Percentiles rank a stretch among this genome's conserved stretches.
Evolutionary conservation across 2,888 invertebrate species (phyloP).

Genomic region (Apotomis capreana): DNA sequence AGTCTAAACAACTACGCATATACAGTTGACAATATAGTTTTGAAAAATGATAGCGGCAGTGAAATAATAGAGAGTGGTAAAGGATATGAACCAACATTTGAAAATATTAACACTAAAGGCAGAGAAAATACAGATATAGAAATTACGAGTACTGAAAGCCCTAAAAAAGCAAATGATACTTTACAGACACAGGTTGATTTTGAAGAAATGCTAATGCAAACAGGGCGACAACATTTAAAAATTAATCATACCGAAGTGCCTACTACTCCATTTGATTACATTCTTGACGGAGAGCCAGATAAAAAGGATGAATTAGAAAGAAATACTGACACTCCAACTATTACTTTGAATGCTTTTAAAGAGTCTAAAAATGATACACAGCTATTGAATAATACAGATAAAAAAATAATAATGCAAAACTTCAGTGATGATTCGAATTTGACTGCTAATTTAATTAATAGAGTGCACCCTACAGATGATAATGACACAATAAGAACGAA

Average conservation of each 20-base stretch:
- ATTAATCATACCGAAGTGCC: not conserved
- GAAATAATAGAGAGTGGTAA: not conserved
- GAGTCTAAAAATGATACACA: not conserved
- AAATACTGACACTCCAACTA: not conserved
- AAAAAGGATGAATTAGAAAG: not conserved
- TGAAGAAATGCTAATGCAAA: not conserved
- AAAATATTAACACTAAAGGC: conserved; percentile 15
- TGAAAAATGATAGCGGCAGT: not conserved
- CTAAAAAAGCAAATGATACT: not conserved
- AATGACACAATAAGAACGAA: not conserved
- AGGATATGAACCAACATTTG: conserved; percentile 7
- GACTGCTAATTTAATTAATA: not conserved
- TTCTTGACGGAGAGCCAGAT: not conserved
- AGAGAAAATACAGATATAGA: not conserved
- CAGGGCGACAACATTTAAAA: not conserved
- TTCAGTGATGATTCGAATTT: not conserved
- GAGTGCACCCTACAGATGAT: not conserved
- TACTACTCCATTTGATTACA: not conserved
- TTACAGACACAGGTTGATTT: not conserved
- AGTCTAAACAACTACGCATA: conserved; percentile 22
- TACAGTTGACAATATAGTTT: conserved; percentile 21
- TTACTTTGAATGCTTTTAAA: not conserved
- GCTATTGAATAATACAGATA: not conserved
- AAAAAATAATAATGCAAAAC: not conserved
- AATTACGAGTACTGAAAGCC: not conserved